A percentile compares a stretch with the other conserved stretches of the same genome.
phyloP scores from a whole-genome alignment of 2,888 invertebrate species.

The Lissonota sp. region DNA sequence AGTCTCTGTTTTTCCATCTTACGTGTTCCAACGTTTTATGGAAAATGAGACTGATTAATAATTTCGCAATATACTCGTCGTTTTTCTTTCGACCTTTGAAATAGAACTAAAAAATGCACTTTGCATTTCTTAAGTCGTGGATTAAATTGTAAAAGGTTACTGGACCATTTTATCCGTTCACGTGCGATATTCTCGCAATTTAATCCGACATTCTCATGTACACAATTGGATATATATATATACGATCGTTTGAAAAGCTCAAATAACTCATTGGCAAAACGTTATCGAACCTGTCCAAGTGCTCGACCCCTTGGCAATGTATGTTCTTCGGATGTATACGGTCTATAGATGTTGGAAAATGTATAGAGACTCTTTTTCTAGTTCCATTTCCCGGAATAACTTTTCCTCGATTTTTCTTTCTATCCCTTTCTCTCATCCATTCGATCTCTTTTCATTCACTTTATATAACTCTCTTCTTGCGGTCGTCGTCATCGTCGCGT shows the following conservation, averaged over 20 bases:
- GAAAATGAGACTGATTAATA: no score
- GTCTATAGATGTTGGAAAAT: neutral
- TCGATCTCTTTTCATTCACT: slow-evolving; percentile 33
- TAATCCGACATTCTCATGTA: no score
- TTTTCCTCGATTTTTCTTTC: slow-evolving; percentile 50
- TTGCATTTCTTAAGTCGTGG: no score
- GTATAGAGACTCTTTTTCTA: slow-evolving; percentile 16
- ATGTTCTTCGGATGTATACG: neutral
- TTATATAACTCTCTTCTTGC: slow-evolving; percentile 54
- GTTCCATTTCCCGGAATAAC: slow-evolving; percentile 57
- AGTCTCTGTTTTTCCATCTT: no score
- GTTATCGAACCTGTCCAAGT: slow-evolving; percentile 27
- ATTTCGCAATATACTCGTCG: no score
- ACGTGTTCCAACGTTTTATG: no score
- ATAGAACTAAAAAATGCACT: no score
- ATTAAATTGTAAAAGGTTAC: neutral
- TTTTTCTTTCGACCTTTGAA: no score
- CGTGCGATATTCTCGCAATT: no score
- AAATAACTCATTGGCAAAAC: slow-evolving; percentile 35
- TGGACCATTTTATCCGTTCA: neutral
- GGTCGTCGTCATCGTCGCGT: slow-evolving; percentile 59
- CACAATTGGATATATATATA: slow-evolving; percentile 34
- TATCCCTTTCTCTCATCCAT: neutral
- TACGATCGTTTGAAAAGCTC: slow-evolving; percentile 38
- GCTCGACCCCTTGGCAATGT: neutral